Evolutionary conservation across 1,140 invertebrate genomes (phyloP), one percentile per base, ranked within the genome.

Genomic region (Temnothorax nylanderi): DNA sequence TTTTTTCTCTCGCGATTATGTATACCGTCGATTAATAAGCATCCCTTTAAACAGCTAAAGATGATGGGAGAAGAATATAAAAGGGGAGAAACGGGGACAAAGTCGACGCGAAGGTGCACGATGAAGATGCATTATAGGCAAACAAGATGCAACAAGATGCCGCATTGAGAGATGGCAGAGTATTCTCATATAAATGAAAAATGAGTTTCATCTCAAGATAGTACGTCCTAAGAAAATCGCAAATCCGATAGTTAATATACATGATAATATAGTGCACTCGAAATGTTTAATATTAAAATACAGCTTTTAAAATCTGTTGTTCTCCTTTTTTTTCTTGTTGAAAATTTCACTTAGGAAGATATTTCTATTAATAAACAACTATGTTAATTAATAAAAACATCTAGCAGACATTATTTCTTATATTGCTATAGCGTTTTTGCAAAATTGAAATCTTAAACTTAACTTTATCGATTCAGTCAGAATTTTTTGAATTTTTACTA

Each of bases 121-220:
- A 81, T 44, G 26, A 67, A 67, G 47, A 76, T 60, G 76, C 18
- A 34, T 77, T 80, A n/a, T 56, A 86, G 82, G 87, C 88, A 88
- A 26, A 87, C 88, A 90, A 90, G 62, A 90, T 90, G 88, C 88
- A 90, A 89, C 88, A 89, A 76, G 77, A 90, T 90, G 88, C 88
- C 74, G 47, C 49, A 49, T 62, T 51, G 51, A 88, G 44, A 88
- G 26, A 26, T 58, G 37, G 32, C 32, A 11, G 32, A 10, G 5
- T 21, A 84, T 8, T 74, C 47, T 51, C 32, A 8, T n/a, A 34
- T 77, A 37, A 47, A 47, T 26, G 5, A 64, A 64, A 41, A 26
- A 37, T 18, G 65, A 49, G 34, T 21, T 74, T 34, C 6, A n/a
- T 71, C 21, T 37, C 13, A n/a, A 65, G 6, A 49, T 34, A 10